Evolutionary conservation across 2,113 vertebrate species (phyloP).

Genomic region (Ancistrus triradiatus): DNA sequence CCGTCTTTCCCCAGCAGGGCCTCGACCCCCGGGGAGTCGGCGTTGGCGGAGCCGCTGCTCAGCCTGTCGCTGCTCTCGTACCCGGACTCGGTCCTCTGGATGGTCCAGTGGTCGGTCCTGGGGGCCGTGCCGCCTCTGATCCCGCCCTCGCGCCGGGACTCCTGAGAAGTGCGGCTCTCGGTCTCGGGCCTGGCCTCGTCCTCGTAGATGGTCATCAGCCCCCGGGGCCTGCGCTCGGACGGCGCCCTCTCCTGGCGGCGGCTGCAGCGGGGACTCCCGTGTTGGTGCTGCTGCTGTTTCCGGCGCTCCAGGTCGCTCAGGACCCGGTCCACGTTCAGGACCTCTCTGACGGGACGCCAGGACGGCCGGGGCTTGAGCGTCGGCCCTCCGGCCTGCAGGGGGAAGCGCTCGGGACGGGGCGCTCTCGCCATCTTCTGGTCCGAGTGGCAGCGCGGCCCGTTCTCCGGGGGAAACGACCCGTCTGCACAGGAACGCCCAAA

Average conservation of each 20-base stretch:
- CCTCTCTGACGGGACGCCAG: conserved; percentile 90
- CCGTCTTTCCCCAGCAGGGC: conserved; percentile 64
- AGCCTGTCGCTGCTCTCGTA: conserved; percentile 91
- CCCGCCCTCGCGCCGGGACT: conserved; percentile 73
- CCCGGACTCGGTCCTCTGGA: conserved; percentile 90
- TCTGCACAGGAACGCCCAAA: no score
- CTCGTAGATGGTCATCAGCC: conserved; percentile 94
- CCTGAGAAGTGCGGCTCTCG: conserved; percentile 82
- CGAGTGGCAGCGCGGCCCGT: conserved; percentile 56
- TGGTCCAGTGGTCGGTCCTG: conserved; percentile 79
- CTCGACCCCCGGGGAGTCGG: conserved; percentile 80
- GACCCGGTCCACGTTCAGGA: conserved; percentile 90
- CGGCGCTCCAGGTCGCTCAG: conserved; percentile 83
- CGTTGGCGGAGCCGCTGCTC: conserved; percentile 85
- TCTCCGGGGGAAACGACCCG: conserved; percentile 75
- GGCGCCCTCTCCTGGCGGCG: conserved; percentile 64
- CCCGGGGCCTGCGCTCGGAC: conserved; percentile 73
- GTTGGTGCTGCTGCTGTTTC: conserved; percentile 62
- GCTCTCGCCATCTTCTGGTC: conserved; percentile 69
- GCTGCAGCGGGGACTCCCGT: conserved; percentile 69
- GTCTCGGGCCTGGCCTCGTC: conserved; percentile 84
- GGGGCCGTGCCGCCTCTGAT: conserved; percentile 65
- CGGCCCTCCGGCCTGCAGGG: conserved; percentile 54
- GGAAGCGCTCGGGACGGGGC: conserved; percentile 61
- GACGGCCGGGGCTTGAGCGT: conserved; percentile 60